Evolutionary conservation across 2,888 invertebrate genomes (phyloP), one percentile per base, ranked within the genome.

Genomic region (Bimastos eiseni): DNA sequence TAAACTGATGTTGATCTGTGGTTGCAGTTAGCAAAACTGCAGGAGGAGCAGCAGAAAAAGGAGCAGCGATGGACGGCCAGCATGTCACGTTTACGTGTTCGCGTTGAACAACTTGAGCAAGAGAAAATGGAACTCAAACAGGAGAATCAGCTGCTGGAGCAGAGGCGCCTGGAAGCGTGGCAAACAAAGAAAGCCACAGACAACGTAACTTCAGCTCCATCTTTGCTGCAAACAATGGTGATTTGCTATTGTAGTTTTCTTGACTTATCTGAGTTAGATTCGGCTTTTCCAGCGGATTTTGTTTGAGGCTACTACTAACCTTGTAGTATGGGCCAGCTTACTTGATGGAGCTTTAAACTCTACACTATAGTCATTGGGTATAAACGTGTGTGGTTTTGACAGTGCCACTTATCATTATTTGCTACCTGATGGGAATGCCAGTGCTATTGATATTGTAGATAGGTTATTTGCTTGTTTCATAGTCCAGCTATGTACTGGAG

Each of bases 41-140:
- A 94, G 90, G 95, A 95, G 83, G 95, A 95, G 90, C 92, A 94
- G 93, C 94, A 94, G 91, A 92, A 93, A 33, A 94, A 94, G 91
- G 95, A 95, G 91, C 92, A 93, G n/a, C 93, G 95, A 90, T 95
- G 95, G 94, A 93, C 94, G 24, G 93, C 94, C 11, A 94, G 92
- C 92, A 93, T 93, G 15, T 92, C 93, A n/a, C 93, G 95, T 36
- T 93, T 95, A 41, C 92, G 94, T 90, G 93, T 94, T 91, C 93
- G 94, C 44, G 91, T 95, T 15, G 94, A 94, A 84, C 92, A 93
- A 70, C 90, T 95, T 49, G 95, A 95, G 91, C 92, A 93, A 33
- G 95, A 95, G 92, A 95, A 95, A 91, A 92, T 93, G 11, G 94
- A 95, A 90, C 91, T 95, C 89, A 94, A 93, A 90, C 94, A 94